Evolutionary conservation across 2,797 vertebrate genomes (phyloP).

Genomic region (Nasua narica): DNA sequence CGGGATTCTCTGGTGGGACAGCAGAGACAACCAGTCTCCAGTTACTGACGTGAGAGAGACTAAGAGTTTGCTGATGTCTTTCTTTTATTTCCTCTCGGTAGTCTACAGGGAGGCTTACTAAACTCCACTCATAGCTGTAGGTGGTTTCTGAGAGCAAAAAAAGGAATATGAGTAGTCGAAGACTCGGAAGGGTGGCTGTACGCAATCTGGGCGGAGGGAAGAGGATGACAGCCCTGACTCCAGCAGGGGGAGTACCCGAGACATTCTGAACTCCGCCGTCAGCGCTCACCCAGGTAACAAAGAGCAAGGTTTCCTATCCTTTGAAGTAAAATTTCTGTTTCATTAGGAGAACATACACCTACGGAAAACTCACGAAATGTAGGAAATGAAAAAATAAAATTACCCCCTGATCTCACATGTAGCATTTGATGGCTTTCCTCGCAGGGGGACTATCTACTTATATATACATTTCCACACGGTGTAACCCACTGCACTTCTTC

Average conservation of each 20-base stretch:
- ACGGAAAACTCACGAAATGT: background rate
- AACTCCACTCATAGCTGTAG: conserved; percentile 87
- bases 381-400: background rate
- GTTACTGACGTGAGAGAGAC: conserved; percentile 82
- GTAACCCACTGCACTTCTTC: background rate
- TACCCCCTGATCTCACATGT: background rate
- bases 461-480: background rate
- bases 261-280: background rate
- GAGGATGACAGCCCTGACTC: background rate
- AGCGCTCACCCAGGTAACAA: background rate
- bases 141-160: conserved; percentile 79
- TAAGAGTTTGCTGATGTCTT: conserved; percentile 79
- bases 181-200: background rate
- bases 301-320: background rate
- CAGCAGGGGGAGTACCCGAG: background rate
- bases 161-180: conserved; percentile 9
- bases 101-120: conserved; percentile 82
- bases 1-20: background rate
- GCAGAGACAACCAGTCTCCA: background rate
- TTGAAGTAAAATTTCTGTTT: background rate
- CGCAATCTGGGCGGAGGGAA: background rate
- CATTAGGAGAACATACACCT: background rate
- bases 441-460: background rate
- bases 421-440: background rate
- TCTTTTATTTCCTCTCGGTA: conserved; percentile 83